Conservation (phyloP, 2,888 invertebrate species). For the Tricholauxania praeusta region DNA sequence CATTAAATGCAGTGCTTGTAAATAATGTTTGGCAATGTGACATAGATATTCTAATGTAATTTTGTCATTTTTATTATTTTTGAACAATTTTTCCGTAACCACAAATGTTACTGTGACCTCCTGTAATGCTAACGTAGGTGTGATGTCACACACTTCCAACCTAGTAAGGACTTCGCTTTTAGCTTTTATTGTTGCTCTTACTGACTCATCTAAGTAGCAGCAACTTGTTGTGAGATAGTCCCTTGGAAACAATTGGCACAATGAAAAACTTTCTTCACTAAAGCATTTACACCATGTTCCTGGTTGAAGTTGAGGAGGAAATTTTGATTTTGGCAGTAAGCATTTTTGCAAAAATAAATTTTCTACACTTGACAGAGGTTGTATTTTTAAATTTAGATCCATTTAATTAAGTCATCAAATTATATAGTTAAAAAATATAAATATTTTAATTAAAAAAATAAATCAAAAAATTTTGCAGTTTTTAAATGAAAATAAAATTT, state of each 20-base stretch:
- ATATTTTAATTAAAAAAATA: no score
- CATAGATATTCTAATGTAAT: slow-evolving; percentile 36
- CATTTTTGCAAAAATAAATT: slow-evolving; percentile 49
- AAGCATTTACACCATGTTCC: slow-evolving; percentile 54
- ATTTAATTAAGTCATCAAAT: slow-evolving; percentile 3
- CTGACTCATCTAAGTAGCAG: slow-evolving; percentile 55
- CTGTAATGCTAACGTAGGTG: not conserved
- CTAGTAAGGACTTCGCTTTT: not conserved
- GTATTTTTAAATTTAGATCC: slow-evolving; percentile 45
- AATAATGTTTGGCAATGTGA: slow-evolving; percentile 34
- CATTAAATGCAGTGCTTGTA: slow-evolving; percentile 46
- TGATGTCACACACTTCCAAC: slow-evolving; percentile 3
- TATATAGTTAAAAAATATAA: no score
- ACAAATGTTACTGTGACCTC: slow-evolving; percentile 34
- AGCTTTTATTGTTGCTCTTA: slow-evolving; percentile 41
- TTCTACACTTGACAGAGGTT: slow-evolving; percentile 51
- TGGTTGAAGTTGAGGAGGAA: slow-evolving; percentile 32
- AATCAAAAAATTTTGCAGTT: no score
- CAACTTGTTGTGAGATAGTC: slow-evolving; percentile 44
- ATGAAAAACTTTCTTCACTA: slow-evolving; percentile 10
- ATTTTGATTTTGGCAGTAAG: slow-evolving; percentile 46
- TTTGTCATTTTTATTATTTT: slow-evolving; percentile 10
- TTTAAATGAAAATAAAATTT: no score
- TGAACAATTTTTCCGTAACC: slow-evolving; percentile 45
- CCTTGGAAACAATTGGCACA: slow-evolving; percentile 53